Evolutionary conservation across 2,888 invertebrate species (phyloP).

Genomic region (Coleophora deauratella): DNA sequence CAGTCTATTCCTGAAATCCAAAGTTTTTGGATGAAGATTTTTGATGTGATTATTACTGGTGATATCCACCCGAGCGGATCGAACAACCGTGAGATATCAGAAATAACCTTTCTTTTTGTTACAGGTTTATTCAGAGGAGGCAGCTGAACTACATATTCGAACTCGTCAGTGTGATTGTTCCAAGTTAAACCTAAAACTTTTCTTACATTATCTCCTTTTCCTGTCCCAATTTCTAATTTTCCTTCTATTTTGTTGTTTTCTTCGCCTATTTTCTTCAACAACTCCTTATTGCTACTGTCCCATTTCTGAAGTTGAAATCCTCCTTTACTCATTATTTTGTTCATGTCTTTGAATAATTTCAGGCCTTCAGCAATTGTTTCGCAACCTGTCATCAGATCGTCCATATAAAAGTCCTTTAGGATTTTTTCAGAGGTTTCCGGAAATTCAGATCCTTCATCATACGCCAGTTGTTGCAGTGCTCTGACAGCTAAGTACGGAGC

Average conservation of each 20-base stretch:
- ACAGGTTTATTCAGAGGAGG: conserved; percentile 3
- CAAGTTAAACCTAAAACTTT: conserved; percentile 13
- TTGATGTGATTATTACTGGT: conserved; percentile 12
- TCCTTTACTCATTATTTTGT: conserved; percentile 17
- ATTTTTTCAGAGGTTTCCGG: too few species aligned
- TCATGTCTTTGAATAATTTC: conserved; percentile 15
- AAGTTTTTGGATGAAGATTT: conserved; percentile 14
- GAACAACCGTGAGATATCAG: conserved; percentile 11
- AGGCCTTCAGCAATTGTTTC: conserved; percentile 12
- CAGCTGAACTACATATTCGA: conserved; percentile 7
- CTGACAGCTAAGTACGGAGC: too few species aligned
- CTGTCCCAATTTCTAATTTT: conserved; percentile 6
- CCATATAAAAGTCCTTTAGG: conserved; percentile 16
- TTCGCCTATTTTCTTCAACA: too few species aligned
- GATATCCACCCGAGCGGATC: conserved; percentile 19
- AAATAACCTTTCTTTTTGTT: conserved; percentile 10
- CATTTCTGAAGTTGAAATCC: conserved; percentile 25
- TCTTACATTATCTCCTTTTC: conserved; percentile 10
- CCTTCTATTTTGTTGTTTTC: too few species aligned
- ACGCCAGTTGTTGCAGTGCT: too few species aligned
- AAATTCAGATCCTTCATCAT: too few species aligned
- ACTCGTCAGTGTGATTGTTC: conserved; percentile 11
- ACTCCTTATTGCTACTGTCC: conserved; percentile 15
- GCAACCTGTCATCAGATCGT: conserved; percentile 15
- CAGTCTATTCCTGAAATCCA: conserved; percentile 13